Evolutionary conservation across 1,140 invertebrate species (phyloP).

Genomic region (Drosophila tani): DNA sequence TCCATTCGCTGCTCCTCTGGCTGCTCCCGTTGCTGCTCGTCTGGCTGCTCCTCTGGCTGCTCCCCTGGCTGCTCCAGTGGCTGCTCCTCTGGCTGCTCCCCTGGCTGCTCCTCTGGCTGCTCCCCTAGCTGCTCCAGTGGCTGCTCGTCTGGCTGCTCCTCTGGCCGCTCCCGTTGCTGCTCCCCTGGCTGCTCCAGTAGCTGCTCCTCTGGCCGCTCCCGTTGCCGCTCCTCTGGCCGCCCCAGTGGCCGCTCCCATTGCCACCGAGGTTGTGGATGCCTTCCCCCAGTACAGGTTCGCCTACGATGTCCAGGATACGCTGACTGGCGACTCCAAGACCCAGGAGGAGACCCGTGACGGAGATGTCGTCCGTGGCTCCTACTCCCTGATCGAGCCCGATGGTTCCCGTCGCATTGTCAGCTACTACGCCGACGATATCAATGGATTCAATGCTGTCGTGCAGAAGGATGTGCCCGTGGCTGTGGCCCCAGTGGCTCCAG

Average conservation of each 20-base stretch:
- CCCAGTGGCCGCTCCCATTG: constrained; percentile 56
- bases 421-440: constrained; percentile 86
- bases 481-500: constrained; percentile 70
- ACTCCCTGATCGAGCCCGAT: constrained; percentile 87
- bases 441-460: constrained; percentile 87
- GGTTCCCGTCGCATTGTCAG: constrained; percentile 86
- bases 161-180: constrained; percentile 37
- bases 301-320: constrained; percentile 86
- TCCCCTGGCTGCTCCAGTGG: constrained; percentile 65
- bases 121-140: constrained; percentile 34
- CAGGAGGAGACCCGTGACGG: constrained; percentile 87
- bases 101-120: constrained; percentile 66
- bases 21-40: constrained; percentile 41
- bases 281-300: constrained; percentile 87
- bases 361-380: constrained; percentile 87
- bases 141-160: constrained; percentile 10
- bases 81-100: constrained; percentile 60
- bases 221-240: constrained; percentile 51
- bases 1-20: constrained; percentile 56
- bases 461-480: constrained; percentile 86
- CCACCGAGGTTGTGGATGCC: constrained; percentile 85
- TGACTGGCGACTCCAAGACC: constrained; percentile 87
- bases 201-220: constrained; percentile 37
- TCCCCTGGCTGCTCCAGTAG: constrained; percentile 5
- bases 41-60: constrained; percentile 39